Evolutionary conservation across 2,113 vertebrate species (phyloP).

Genomic region (Neogale vison): DNA sequence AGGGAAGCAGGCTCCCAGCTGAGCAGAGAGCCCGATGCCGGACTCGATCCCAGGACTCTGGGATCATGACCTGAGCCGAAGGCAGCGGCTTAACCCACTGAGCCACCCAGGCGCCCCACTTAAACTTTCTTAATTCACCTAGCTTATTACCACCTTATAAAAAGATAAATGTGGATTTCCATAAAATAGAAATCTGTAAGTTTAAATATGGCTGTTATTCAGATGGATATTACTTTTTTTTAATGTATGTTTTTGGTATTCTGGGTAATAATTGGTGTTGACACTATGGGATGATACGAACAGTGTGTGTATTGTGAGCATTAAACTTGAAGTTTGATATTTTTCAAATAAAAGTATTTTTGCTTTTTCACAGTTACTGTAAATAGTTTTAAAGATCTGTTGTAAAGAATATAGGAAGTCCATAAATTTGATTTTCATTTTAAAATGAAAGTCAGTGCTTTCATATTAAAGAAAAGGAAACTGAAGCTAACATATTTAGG

Average conservation of each 20-base stretch:
- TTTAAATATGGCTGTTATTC: constrained; percentile 15
- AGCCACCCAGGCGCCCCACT: too few species aligned
- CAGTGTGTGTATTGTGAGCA: not conserved
- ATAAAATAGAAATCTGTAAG: not conserved
- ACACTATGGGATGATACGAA: not conserved
- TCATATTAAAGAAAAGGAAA: constrained; percentile 36
- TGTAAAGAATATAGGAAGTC: not conserved
- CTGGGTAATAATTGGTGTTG: constrained; percentile 10
- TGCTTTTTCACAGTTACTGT: constrained; percentile 37
- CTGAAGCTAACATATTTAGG: not conserved
- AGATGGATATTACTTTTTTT: not conserved
- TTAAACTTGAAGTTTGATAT: constrained; percentile 29
- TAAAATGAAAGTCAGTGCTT: not conserved
- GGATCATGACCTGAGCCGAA: too few species aligned
- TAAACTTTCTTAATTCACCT: not conserved
- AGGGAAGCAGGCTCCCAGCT: too few species aligned
- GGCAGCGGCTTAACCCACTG: too few species aligned
- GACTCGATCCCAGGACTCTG: too few species aligned
- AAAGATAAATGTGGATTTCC: not conserved
- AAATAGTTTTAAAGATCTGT: not conserved
- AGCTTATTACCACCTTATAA: not conserved
- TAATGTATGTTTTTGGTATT: constrained; percentile 4
- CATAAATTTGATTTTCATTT: not conserved
- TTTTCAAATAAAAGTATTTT: constrained; percentile 42
- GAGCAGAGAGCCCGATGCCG: too few species aligned